Base-by-base conservation (phyloP, 2,113 vertebrate species). In the Sturnus vulgaris region DNA sequence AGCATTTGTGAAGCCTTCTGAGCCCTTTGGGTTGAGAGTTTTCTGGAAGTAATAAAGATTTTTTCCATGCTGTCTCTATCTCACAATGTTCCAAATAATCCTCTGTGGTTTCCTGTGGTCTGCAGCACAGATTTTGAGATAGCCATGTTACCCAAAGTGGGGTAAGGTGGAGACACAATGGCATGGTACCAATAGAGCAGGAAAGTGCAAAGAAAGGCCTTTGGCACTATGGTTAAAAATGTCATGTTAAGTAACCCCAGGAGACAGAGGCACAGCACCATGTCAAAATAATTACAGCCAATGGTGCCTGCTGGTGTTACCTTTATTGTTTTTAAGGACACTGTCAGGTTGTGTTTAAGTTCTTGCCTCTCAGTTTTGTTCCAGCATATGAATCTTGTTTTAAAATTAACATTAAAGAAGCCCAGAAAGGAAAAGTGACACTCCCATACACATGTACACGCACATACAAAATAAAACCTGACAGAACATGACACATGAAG, bases 321-420 rank as follows among this genome's bases (percentile, higher is more conserved):
- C 40, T 78, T 91, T 78, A 44, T 39, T 81, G 30, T 85, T 92
- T 90, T 55, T 93, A 87, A 95, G 77, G 64, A 91, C 50, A 44
- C 39, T 92, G 86, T 90, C 93, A 80, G 35, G 57, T 84, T 88
- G 23, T 87, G 33, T 94, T 96, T n/a, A 17, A 61, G n/a, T 78
- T 88, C 73, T 66, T 72, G 57, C 86, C 66, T 73, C 44, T 96
- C 82, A 73, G 35, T 61, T 93, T 93, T 82, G 30, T 69, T 87
- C 47, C 49, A 87, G 39, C 42, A 66, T 55, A 75, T 9, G 13
- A 85, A 56, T 68, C 21, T 8, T 15, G 75, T 76, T 95, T 93
- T 39, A 94, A 95, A 92, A 90, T 84, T 56, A 73, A 72, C n/a
- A 22, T 77, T 80, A 66, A 82, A 82, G 44, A 93, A 92, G 17